A percentile compares a stretch with the other conserved stretches of the same genome.
These are phyloP conservation scores for Kryptolebias ocellatus DNA, from an alignment of 2,797 vertebrate species.

Conservation along the genomic window DNA sequence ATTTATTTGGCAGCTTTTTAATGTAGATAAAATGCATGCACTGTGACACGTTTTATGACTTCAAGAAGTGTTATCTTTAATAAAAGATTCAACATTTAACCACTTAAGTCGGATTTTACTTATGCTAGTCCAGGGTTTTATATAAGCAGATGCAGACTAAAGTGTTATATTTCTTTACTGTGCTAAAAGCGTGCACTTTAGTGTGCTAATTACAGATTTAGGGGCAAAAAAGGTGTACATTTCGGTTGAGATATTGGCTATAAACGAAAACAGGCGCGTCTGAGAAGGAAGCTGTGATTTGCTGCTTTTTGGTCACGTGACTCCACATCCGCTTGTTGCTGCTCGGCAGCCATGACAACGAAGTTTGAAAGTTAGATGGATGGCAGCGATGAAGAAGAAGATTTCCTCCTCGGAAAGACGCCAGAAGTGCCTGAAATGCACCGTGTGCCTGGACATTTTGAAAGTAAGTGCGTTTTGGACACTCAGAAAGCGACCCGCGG, in stretches of 20 bases:
- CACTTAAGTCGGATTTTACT: background rate
- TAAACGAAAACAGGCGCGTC: background rate
- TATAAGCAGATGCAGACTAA: background rate
- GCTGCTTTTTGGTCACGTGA: constrained; percentile 78
- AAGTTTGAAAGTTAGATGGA: constrained; percentile 56
- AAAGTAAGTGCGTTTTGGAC: constrained; percentile 70
- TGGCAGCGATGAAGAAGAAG: constrained; percentile 47
- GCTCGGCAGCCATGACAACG: constrained; percentile 76
- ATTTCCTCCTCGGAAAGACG: constrained; percentile 25
- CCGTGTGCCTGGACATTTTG: constrained; percentile 72
- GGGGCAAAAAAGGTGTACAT: background rate
- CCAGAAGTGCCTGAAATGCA: constrained; percentile 75
- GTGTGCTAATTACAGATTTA: too few relatives aligned
- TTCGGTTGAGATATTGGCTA: background rate
- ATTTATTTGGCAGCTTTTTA: constrained; percentile 45
- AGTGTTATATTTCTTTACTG: background rate
- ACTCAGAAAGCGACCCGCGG: background rate
- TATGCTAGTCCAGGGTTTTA: background rate
- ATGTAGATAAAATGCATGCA: constrained; percentile 54
- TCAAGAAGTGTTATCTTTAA: constrained; percentile 16
- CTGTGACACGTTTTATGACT: constrained; percentile 16
- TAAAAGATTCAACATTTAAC: constrained; percentile 27
- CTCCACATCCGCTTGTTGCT: constrained; percentile 61
- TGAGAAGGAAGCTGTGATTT: constrained; percentile 36
- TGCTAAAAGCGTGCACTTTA: background rate